Percentiles rank a stretch among this genome's conserved stretches.
Conservation (phyloP, 2,113 vertebrate species). For the Nothoprocta pentlandii region DNA sequence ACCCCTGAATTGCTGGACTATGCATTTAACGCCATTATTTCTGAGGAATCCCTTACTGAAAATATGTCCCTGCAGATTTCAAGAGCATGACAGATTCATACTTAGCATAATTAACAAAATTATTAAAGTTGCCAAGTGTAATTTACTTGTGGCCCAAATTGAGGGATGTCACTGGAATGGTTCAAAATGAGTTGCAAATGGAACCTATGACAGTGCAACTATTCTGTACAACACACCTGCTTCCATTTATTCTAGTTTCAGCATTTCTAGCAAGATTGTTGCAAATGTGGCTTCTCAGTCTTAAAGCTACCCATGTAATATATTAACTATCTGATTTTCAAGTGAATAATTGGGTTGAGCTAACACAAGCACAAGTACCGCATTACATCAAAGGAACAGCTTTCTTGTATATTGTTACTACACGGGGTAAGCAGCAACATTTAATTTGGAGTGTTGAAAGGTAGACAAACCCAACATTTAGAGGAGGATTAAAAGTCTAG, state of each 20-base stretch:
- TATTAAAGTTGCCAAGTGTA: neutral
- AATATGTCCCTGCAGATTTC: slow-evolving; percentile 3
- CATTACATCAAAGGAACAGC: neutral
- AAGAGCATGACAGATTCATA: neutral
- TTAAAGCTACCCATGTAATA: neutral
- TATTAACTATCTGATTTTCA: neutral
- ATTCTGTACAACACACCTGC: neutral
- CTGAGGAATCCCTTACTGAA: neutral
- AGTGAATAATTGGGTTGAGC: neutral
- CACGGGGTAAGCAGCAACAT: neutral
- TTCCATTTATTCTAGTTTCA: slow-evolving; percentile 37
- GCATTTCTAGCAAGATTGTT: neutral
- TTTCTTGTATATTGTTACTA: neutral
- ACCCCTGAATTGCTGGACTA: neutral
- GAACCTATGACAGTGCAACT: neutral
- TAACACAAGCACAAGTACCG: neutral
- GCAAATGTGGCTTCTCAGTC: neutral
- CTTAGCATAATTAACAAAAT: slow-evolving; percentile 43
- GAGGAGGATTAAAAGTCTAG: neutral
- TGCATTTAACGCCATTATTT: neutral
- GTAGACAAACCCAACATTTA: neutral
- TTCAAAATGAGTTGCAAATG: slow-evolving; percentile 34
- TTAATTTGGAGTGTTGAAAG: neutral
- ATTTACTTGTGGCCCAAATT: neutral
- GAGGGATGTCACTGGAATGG: neutral